Base-by-base conservation (phyloP, 1,140 invertebrate species). In the Calephelis nemesis region DNA sequence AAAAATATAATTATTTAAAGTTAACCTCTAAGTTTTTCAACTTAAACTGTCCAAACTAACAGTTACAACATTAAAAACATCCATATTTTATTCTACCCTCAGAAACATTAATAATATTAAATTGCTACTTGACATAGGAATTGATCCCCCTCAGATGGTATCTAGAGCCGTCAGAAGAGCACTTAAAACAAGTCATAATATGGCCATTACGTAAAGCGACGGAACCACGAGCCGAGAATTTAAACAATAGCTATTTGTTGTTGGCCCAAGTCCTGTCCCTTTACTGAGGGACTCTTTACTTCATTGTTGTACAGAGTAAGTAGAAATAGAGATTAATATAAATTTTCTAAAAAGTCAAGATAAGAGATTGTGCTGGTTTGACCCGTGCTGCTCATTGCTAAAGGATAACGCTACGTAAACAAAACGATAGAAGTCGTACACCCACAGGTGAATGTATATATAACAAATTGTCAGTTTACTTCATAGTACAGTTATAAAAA, bases 211-310 rank as follows among this genome's bases (percentile, higher is more conserved):
- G 69, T 62, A 71, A 69, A 76, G 72, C 67, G 73, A 69, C 70
- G 69, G 62, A 69, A 71, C 69, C 71, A 54, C 67, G 70, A 68
- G 64, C 64, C 40, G 50, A 54, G 64, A 66, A 66, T 67, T 72
- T 73, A 77, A 78, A 79, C 77, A 79, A 79, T 77, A 70, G 75
- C 72, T 77, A 77, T 79, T 77, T 79, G 77, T 77, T 79, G 75
- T 77, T 74, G 69, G 71, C 72, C 73, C 77, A 75, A 79, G 68
- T 78, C 68, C 73, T 77, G 72, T 79, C 72, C 75, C 76, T 78
- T 74, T 74, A 70, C 74, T 75, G 74, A 73, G 71, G 74, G 74
- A 76, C 76, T 78, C 75, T 45, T 74, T 74, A 71, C 72, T 74
- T 77, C 69, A 69, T 66, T 72, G 52, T 70, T 75, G 60, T 45